These are phyloP conservation scores for Lypha dubia DNA, from an alignment of 2,888 invertebrate species.

Conservation along the genomic window DNA sequence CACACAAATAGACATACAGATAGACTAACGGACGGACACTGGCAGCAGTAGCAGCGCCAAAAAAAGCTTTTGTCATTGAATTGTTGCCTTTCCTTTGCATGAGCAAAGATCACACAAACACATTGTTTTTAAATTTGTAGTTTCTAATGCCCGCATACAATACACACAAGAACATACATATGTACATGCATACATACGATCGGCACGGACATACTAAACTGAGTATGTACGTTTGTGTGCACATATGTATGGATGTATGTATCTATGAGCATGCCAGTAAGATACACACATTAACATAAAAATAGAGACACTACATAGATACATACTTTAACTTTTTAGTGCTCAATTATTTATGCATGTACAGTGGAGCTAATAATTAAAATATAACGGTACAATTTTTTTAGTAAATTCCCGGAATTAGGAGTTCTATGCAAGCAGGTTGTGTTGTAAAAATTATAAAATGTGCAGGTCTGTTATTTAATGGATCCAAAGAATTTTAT, in stretches of 20 bases:
- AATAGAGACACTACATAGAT: conserved; percentile 49
- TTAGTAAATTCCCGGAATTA: neutral
- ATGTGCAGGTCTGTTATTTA: too few species aligned
- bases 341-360: conserved; percentile 29
- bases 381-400: neutral
- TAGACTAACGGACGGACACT: conserved; percentile 1
- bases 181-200: conserved; percentile 29
- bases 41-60: conserved; percentile 31
- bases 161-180: neutral
- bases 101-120: conserved; percentile 65
- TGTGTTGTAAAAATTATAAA: too few species aligned
- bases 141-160: conserved; percentile 69
- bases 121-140: conserved; percentile 36
- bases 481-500: too few species aligned
- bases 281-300: conserved; percentile 25
- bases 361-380: conserved; percentile 36
- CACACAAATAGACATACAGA: conserved; percentile 32
- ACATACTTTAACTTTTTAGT: conserved; percentile 53
- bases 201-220: conserved; percentile 51
- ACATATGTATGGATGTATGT: neutral
- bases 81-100: conserved; percentile 69
- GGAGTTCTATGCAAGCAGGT: too few species aligned
- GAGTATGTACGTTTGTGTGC: neutral
- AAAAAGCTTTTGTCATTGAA: conserved; percentile 73
- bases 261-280: neutral